phyloP scores from a whole-genome alignment of 2,888 invertebrate genomes.

The Clusia tigrina region DNA sequence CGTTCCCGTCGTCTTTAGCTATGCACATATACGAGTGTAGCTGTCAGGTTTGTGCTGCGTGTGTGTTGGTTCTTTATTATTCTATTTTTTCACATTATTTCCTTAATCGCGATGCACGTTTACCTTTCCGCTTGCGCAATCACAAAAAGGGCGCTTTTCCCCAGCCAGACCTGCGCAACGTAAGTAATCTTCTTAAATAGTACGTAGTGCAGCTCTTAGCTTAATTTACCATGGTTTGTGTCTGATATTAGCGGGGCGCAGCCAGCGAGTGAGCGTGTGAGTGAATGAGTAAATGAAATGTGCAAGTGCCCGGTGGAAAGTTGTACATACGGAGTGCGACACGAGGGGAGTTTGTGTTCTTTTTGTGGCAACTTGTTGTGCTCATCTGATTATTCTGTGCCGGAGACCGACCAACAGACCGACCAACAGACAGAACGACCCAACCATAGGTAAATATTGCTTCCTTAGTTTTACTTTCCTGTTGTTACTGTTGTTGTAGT shows the following conservation, averaged over 20 bases:
- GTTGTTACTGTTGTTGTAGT: neutral
- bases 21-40: no score
- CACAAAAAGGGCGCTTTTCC: constrained; percentile 13
- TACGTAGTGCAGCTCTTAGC: neutral
- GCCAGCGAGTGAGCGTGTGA: neutral
- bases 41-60: no score
- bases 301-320: no score
- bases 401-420: neutral
- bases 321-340: no score
- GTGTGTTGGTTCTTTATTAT: no score
- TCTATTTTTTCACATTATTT: no score
- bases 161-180: neutral
- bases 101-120: constrained; percentile 20
- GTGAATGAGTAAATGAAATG: no score
- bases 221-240: constrained; percentile 4
- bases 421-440: neutral
- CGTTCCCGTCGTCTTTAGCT: neutral
- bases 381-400: neutral
- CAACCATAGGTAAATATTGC: constrained; percentile 1
- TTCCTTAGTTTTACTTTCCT: neutral
- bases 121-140: constrained; percentile 17
- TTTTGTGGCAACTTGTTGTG: constrained; percentile 6
- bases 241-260: neutral
- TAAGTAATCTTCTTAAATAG: neutral
- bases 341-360: no score